Conservation (phyloP, 2,797 vertebrate genomes). For the Avahi laniger region DNA sequence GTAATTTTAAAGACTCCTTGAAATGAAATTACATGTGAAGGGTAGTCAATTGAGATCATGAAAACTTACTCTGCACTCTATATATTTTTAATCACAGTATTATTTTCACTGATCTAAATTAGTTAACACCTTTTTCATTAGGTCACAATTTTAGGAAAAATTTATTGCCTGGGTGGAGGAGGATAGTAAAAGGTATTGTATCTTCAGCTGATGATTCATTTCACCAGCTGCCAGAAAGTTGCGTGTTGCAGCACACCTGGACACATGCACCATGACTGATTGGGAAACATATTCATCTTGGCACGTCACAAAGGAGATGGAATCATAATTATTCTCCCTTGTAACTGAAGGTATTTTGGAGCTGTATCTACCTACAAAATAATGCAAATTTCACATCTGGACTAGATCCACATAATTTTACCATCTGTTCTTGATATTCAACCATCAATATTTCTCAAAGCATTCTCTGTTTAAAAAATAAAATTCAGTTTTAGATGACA, state of each 20-base stretch:
- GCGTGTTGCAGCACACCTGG: conserved; percentile 63
- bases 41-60: background rate
- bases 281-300: conserved; percentile 75
- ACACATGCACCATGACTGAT: conserved; percentile 53
- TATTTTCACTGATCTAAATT: conserved; percentile 10
- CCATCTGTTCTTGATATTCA: conserved; percentile 51
- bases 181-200: background rate
- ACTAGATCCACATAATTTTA: conserved; percentile 48
- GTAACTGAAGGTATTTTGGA: conserved; percentile 68
- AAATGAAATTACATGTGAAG: background rate
- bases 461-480: conserved; percentile 21
- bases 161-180: background rate
- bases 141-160: background rate
- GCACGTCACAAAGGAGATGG: conserved; percentile 42
- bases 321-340: conserved; percentile 48
- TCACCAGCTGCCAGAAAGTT: conserved; percentile 60
- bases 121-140: conserved; percentile 17
- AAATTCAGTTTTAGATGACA: conserved; percentile 41
- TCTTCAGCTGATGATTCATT: conserved; percentile 13
- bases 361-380: conserved; percentile 63
- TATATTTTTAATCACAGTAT: background rate
- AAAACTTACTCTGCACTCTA: background rate
- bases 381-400: conserved; percentile 68
- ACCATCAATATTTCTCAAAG: conserved; percentile 50
- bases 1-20: background rate